A percentile compares a stretch with the other conserved stretches of the same genome.
Conservation (phyloP, 1,140 invertebrate genomes). For the Macrosteles quadrilineatus region DNA sequence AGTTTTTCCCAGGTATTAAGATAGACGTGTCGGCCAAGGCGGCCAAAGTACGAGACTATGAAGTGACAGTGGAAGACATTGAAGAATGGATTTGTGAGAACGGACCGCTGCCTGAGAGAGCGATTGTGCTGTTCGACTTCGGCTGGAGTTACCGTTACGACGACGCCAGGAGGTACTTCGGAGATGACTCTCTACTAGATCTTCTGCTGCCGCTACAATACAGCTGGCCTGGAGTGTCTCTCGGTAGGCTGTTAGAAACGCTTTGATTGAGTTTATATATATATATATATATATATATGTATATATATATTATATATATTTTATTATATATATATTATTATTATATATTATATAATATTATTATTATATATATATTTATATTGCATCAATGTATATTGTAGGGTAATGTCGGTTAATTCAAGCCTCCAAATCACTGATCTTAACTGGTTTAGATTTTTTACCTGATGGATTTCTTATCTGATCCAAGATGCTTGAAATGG, state of each 20-base stretch:
- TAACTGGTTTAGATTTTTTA: too few relatives aligned
- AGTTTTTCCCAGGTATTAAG: background rate
- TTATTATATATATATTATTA: too few relatives aligned
- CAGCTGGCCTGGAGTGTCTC: background rate
- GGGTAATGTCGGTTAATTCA: too few relatives aligned
- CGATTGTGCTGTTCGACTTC: conserved; percentile 10
- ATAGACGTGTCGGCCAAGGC: background rate
- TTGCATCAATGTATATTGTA: too few relatives aligned
- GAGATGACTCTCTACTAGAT: background rate
- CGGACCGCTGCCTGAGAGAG: background rate
- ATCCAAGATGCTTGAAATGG: too few relatives aligned
- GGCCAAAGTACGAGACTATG: background rate
- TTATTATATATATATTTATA: too few relatives aligned
- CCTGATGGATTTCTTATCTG: too few relatives aligned
- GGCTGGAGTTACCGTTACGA: conserved; percentile 7
- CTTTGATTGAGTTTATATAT: too few relatives aligned
- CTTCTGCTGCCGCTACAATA: background rate
- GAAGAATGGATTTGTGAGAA: conserved; percentile 12
- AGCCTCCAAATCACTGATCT: too few relatives aligned
- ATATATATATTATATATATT: too few relatives aligned
- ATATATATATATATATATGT: too few relatives aligned
- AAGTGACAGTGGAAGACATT: background rate
- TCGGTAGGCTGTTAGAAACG: background rate
- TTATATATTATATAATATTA: too few relatives aligned
- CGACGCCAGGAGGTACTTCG: conserved; percentile 5